Evolutionary conservation across 2,888 invertebrate genomes (phyloP), one percentile per base, ranked within the genome.

Genomic region (Limenitis camilla): DNA sequence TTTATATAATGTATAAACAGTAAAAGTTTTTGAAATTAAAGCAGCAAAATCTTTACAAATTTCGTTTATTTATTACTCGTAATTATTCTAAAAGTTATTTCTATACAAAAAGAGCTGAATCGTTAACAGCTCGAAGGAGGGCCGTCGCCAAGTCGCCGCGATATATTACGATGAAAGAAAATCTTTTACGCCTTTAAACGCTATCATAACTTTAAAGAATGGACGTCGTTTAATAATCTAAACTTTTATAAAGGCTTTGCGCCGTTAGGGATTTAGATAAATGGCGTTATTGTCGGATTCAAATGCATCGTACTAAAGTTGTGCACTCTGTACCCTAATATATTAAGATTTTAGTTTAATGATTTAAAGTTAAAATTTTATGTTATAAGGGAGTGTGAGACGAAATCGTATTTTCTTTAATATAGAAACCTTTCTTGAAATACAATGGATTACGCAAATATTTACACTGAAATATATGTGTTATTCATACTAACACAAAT

Each of bases 151-250:
- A 52, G 46, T 55, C 28, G 38, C 43, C 33, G 31, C 52, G 52
- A 52, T 55, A 58, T 52, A 55, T 58, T 49, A 52, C 48, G 35
- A 19, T 50, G 41, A 52, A 58, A 55, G 55, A 47, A 52, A 55
- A 52, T 47, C 49, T 52, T 45, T 29, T 43, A 58, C 55, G 57
- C 43, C 55, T 50, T 47, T 49, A 52, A 57, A 54, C 57, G 58
- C 31, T 45, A 38, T 54, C 49, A 54, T 49, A 58, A 58, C 58
- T 58, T 55, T 58, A 55, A 58, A 55, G 55, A 58, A 58, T 52
- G 52, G 52, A 38, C 52, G 49, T 27, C 52, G 52, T 52, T 58
- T 58, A 50, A 52, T 52, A 44, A 40, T 52, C 49, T 44, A 48
- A 58, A 55, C 58, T 58, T 52, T 55, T 55, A 52, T 50, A 55